phyloP scores from a whole-genome alignment of 2,797 vertebrate species.

The Heterohyrax brucei region DNA sequence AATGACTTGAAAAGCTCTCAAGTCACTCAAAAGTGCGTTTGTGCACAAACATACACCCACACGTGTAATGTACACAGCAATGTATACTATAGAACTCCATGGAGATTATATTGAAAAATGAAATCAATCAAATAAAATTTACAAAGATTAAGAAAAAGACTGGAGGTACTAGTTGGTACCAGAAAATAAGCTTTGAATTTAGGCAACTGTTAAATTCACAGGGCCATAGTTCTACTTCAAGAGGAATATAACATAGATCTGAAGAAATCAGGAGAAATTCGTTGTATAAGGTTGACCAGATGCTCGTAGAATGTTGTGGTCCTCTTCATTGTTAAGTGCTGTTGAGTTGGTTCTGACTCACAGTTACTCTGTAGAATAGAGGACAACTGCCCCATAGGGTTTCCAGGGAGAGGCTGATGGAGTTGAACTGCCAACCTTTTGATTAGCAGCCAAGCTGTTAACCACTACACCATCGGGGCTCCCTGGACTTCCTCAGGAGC shows the following conservation, averaged over 20 bases:
- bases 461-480: too few relatives aligned
- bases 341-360: too few relatives aligned
- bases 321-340: neutral
- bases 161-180: neutral
- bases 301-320: neutral
- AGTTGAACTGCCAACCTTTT: too few relatives aligned
- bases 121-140: constrained; percentile 14
- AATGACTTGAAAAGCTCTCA: constrained; percentile 45
- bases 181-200: constrained; percentile 51
- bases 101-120: constrained; percentile 44
- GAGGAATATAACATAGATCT: constrained; percentile 8
- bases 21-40: neutral
- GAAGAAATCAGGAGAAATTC: constrained; percentile 30
- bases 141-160: constrained; percentile 26
- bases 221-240: constrained; percentile 13
- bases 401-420: too few relatives aligned
- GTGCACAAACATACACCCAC: neutral
- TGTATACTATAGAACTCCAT: neutral
- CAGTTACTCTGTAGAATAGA: too few relatives aligned
- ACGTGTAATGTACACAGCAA: neutral
- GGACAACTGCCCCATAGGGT: too few relatives aligned
- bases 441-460: too few relatives aligned
- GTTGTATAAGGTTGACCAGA: neutral
- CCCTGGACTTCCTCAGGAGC: neutral
- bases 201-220: constrained; percentile 41